Conservation (phyloP, 2,113 vertebrate species). For the Mus pahari region DNA sequence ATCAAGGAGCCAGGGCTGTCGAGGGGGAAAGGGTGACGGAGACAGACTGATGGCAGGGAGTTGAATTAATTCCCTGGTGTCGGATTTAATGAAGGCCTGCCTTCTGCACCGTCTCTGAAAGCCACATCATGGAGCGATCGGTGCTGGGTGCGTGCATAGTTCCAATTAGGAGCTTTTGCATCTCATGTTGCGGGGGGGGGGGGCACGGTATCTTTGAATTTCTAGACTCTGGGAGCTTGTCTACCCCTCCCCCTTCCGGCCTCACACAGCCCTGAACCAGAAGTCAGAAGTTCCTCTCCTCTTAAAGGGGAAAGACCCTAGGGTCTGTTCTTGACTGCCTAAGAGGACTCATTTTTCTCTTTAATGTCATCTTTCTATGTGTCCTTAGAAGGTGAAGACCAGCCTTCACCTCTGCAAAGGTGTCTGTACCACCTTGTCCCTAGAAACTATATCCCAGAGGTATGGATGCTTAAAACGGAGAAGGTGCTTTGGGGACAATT, state of each 20-base stretch:
- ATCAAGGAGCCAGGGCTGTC: constrained; percentile 78
- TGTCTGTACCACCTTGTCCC: neutral
- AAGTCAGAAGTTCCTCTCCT: constrained; percentile 40
- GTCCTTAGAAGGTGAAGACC: neutral
- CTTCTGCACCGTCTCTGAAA: constrained; percentile 65
- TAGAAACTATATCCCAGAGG: neutral
- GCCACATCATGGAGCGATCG: constrained; percentile 62
- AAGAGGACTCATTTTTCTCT: accelerated
- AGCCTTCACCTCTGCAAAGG: neutral
- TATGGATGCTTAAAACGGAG: neutral
- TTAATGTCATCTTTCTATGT: neutral
- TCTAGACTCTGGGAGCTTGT: constrained; percentile 62
- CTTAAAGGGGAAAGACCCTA: constrained; percentile 66
- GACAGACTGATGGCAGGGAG: constrained; percentile 77
- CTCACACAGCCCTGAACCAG: neutral
- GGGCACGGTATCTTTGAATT: constrained; percentile 60
- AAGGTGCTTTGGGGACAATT: neutral
- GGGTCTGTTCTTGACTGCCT: neutral
- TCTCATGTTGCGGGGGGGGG: constrained; percentile 44
- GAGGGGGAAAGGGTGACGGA: constrained; percentile 73
- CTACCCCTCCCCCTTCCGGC: constrained; percentile 16
- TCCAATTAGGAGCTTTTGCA: constrained; percentile 81
- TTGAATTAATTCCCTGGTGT: constrained; percentile 82
- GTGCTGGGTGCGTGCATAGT: constrained; percentile 62
- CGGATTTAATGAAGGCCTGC: constrained; percentile 83